phyloP scores from a whole-genome alignment of 2,797 vertebrate species.

The Notolabrus celidotus region DNA sequence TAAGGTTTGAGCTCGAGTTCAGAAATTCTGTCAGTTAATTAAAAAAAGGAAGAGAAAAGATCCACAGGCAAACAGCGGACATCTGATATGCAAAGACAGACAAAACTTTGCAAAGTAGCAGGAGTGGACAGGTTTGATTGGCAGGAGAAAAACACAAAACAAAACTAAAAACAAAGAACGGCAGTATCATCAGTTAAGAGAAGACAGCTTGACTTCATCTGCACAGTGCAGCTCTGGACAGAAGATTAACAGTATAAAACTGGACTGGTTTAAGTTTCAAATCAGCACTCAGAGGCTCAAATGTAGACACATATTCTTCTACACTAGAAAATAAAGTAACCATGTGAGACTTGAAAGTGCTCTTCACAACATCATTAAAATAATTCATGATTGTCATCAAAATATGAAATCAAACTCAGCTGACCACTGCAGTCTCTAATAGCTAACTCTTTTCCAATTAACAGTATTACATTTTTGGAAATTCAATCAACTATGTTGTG shows the following conservation, averaged over 20 bases:
- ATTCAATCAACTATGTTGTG: constrained; percentile 2
- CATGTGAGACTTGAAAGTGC: constrained; percentile 57
- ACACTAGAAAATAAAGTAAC: constrained; percentile 39
- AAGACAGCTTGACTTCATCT: constrained; percentile 50
- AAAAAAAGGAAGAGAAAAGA: constrained; percentile 40
- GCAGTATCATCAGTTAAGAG: constrained; percentile 56
- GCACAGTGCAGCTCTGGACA: constrained; percentile 42
- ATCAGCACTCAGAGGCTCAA: constrained; percentile 18
- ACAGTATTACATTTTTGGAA: constrained; percentile 17
- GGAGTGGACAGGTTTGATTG: constrained; percentile 37
- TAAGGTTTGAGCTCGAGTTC: constrained; percentile 35
- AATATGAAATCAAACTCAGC: constrained; percentile 53
- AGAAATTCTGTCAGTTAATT: constrained; percentile 40
- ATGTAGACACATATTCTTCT: constrained; percentile 23
- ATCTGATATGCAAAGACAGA: constrained; percentile 40
- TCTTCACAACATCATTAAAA: constrained; percentile 43
- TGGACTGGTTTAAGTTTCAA: constrained; percentile 40
- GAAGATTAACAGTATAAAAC: constrained; percentile 47
- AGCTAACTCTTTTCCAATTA: constrained; percentile 20
- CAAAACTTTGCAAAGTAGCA: constrained; percentile 34
- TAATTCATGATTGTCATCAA: constrained; percentile 73
- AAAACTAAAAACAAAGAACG: constrained; percentile 35
- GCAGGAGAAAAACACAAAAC: constrained; percentile 29
- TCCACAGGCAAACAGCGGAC: constrained; percentile 52
- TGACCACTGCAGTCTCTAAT: constrained; percentile 27